Evolutionary conservation across 2,888 invertebrate species (phyloP).

Genomic region (Lydus trimaculatus): DNA sequence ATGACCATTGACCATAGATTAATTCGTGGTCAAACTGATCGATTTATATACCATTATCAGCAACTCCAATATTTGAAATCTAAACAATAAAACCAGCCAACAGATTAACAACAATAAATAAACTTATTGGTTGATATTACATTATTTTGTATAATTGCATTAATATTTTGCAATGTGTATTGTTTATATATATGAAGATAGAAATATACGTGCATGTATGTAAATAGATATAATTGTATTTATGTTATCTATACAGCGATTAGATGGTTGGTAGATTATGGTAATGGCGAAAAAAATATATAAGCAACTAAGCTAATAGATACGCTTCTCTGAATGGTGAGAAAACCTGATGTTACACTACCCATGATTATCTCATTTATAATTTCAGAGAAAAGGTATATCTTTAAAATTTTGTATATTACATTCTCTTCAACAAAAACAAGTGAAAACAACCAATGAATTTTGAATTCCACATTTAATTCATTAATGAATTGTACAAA

Average conservation of each 20-base stretch:
- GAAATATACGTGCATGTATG: no score
- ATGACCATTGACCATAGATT: background rate
- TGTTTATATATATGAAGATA: no score
- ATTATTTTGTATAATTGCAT: background rate
- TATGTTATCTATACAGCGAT: no score
- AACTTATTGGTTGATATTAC: slow-evolving; percentile 9
- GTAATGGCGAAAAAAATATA: no score
- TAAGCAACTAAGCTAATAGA: no score
- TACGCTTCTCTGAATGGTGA: no score
- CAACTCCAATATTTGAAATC: slow-evolving; percentile 14
- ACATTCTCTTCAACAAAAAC: background rate
- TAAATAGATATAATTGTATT: no score
- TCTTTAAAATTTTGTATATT: background rate
- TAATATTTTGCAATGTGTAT: no score
- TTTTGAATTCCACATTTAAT: no score
- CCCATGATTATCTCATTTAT: background rate
- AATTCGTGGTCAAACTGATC: slow-evolving; percentile 20
- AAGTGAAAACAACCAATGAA: background rate
- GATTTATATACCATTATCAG: slow-evolving; percentile 22
- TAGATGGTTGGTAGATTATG: no score
- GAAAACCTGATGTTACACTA: background rate
- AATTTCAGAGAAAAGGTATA: background rate
- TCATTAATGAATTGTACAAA: background rate
- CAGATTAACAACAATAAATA: slow-evolving; percentile 27
- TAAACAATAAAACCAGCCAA: slow-evolving; percentile 23